Evolutionary conservation across 1,140 invertebrate species (phyloP).

Genomic region (Lordiphosa stackelbergi): DNA sequence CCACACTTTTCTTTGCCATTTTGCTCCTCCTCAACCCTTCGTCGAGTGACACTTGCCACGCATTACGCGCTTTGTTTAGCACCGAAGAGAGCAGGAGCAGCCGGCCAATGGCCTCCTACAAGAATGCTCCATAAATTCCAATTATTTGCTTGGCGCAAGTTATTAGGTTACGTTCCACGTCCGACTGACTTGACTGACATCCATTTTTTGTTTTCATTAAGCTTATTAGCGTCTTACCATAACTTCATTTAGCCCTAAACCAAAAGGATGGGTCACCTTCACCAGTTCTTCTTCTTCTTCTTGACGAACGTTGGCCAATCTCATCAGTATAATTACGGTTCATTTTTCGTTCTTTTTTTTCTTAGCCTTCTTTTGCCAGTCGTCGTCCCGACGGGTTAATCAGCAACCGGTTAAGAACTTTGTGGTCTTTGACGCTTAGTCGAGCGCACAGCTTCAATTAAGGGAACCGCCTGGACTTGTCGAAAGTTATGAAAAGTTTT

Average conservation of each 20-base stretch:
- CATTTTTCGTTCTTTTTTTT: conserved; percentile 1
- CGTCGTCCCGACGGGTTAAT: conserved; percentile 56
- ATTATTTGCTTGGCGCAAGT: conserved; percentile 65
- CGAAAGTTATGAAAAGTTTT: conserved; percentile 60
- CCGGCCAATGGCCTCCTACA: conserved; percentile 10
- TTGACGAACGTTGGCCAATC: conserved; percentile 33
- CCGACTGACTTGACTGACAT: conserved; percentile 41
- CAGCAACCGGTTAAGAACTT: conserved; percentile 42
- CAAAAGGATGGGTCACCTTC: conserved; percentile 31
- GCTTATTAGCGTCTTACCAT: conserved; percentile 52
- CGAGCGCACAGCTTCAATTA: conserved; percentile 56
- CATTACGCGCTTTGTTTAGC: conserved; percentile 62
- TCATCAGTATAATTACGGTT: conserved; percentile 63
- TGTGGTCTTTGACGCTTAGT: conserved; percentile 50
- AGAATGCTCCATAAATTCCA: conserved; percentile 66
- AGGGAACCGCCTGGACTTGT: conserved; percentile 26
- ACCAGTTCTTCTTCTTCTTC: conserved; percentile 3
- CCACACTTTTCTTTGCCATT: conserved; percentile 15
- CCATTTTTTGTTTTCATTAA: conserved; percentile 71
- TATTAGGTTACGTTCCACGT: conserved; percentile 58
- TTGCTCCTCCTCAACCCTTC: conserved; percentile 48
- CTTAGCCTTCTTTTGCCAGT: neutral
- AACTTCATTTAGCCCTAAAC: conserved; percentile 52
- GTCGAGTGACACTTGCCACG: conserved; percentile 29
- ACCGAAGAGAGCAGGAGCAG: conserved; percentile 11